phyloP scores from a whole-genome alignment of 2,888 invertebrate species.

The Idaea aversata region DNA sequence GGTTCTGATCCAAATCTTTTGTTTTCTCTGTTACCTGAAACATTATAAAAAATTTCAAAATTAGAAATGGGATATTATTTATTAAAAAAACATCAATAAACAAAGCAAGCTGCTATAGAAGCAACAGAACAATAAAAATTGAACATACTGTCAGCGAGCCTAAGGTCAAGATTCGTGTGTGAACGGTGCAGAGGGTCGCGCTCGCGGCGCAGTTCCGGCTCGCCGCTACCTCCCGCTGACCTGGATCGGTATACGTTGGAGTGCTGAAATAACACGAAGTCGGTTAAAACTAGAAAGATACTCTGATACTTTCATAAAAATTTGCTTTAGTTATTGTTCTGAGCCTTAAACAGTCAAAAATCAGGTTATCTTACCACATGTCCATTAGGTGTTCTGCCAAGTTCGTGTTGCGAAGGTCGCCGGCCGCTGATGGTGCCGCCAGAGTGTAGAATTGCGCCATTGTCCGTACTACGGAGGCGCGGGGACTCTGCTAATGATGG shows the following conservation, averaged over 20 bases:
- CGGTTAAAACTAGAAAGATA: background rate
- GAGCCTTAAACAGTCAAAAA: background rate
- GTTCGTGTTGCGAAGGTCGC: slow-evolving; percentile 60
- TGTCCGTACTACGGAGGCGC: slow-evolving; percentile 87
- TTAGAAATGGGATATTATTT: background rate
- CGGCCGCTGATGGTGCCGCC: slow-evolving; percentile 91
- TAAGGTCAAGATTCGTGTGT: slow-evolving; percentile 70
- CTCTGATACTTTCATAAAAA: background rate
- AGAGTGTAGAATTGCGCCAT: slow-evolving; percentile 90
- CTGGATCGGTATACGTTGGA: slow-evolving; percentile 69
- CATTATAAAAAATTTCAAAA: background rate
- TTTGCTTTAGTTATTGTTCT: too few relatives aligned
- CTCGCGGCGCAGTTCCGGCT: slow-evolving; percentile 55
- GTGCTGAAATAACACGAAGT: slow-evolving; percentile 48
- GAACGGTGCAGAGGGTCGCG: slow-evolving; percentile 72
- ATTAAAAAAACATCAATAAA: background rate
- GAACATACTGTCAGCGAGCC: slow-evolving; percentile 61
- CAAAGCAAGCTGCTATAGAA: background rate
- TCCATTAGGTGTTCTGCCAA: slow-evolving; percentile 51
- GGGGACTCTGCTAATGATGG: slow-evolving; percentile 85
- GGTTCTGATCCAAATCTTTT: slow-evolving; percentile 88
- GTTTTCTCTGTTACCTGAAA: slow-evolving; percentile 56
- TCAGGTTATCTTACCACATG: slow-evolving; percentile 51
- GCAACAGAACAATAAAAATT: background rate
- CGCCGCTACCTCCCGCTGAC: slow-evolving; percentile 61